Percentiles rank a stretch among this genome's conserved stretches.
Conservation (phyloP, 1,140 invertebrate species). For the Aphidius ervi region DNA sequence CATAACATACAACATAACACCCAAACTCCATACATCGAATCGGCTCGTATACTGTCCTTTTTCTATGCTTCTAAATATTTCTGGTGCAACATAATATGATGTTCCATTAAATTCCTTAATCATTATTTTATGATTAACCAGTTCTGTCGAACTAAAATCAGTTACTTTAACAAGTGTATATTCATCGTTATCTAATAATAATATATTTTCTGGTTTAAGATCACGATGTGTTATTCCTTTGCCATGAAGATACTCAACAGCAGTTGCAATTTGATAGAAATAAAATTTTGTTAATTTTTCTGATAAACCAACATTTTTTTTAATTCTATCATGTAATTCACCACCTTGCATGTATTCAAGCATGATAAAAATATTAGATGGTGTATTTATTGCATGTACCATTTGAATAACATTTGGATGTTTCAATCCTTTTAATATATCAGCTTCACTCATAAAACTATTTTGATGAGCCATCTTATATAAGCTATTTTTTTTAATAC, state of each 20-base stretch:
- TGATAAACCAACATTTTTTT: constrained; percentile 46
- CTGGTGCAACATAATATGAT: constrained; percentile 80
- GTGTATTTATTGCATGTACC: constrained; percentile 72
- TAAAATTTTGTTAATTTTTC: constrained; percentile 70
- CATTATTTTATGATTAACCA: constrained; percentile 69
- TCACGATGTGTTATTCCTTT: constrained; percentile 84
- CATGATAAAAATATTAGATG: constrained; percentile 72
- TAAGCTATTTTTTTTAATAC: no score
- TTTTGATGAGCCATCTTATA: background rate
- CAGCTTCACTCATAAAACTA: background rate
- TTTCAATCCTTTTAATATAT: background rate
- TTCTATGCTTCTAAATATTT: constrained; percentile 61
- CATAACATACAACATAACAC: constrained; percentile 74
- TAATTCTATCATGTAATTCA: constrained; percentile 73
- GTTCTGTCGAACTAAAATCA: constrained; percentile 84
- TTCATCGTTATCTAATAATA: constrained; percentile 62
- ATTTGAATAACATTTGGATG: constrained; percentile 56
- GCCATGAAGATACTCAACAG: constrained; percentile 79
- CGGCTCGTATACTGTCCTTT: constrained; percentile 64
- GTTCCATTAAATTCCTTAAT: constrained; percentile 88
- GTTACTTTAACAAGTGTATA: constrained; percentile 75
- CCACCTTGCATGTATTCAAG: constrained; percentile 87
- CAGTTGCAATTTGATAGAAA: constrained; percentile 81
- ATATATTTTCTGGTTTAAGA: constrained; percentile 83
- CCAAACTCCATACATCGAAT: constrained; percentile 89